Conservation (phyloP, 1,140 invertebrate genomes). For the Phocides pigmalion region DNA sequence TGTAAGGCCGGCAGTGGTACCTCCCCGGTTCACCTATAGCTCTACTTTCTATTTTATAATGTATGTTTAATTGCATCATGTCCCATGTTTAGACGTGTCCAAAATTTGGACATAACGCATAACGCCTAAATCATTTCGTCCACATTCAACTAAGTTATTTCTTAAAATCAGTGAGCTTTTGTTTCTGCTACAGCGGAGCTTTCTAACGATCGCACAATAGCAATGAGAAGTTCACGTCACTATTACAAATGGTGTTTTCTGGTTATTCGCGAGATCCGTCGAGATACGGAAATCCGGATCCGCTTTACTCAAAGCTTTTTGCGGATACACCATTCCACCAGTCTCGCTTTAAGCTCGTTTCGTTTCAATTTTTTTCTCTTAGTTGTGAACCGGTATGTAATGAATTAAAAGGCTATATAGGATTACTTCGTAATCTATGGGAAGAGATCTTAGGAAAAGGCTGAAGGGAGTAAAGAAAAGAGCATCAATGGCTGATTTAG, state of each 20-base stretch:
- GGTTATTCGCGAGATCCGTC: not conserved
- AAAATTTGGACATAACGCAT: too few species aligned
- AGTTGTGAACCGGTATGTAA: not conserved
- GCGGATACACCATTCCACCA: not conserved
- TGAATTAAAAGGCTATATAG: not conserved
- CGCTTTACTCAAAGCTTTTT: conserved; percentile 1
- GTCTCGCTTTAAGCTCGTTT: not conserved
- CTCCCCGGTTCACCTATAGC: too few species aligned
- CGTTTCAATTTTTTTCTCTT: not conserved
- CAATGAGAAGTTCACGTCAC: not conserved
- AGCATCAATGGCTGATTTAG: too few species aligned
- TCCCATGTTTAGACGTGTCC: too few species aligned
- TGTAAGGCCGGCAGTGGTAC: too few species aligned
- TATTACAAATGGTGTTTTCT: conserved; percentile 3
- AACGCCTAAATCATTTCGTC: too few species aligned
- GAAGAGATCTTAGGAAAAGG: too few species aligned
- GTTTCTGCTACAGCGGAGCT: not conserved
- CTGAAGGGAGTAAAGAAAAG: too few species aligned
- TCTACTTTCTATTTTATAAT: too few species aligned
- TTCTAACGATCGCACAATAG: not conserved
- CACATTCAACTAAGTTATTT: too few species aligned
- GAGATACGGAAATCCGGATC: conserved; percentile 1
- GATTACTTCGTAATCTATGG: not conserved
- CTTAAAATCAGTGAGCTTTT: too few species aligned
- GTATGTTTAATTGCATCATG: too few species aligned